Evolutionary conservation across 2,113 vertebrate species (phyloP).

Genomic region (Myiopsitta monachus): DNA sequence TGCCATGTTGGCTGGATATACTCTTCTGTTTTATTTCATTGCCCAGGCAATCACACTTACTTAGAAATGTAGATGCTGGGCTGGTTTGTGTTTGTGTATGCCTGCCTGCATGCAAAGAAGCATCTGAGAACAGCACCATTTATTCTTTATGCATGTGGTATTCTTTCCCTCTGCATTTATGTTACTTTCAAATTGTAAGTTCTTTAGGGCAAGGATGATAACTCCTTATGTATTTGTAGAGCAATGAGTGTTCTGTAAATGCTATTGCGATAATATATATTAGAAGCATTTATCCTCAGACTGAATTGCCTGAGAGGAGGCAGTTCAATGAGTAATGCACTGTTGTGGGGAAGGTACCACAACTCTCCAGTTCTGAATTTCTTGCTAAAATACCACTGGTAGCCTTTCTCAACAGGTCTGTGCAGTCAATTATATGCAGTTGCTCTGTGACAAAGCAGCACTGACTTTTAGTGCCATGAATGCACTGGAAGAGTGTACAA

Average conservation of each 20-base stretch:
- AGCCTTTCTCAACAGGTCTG: background rate
- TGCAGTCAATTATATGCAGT: background rate
- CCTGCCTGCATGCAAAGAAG: background rate
- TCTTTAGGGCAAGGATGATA: background rate
- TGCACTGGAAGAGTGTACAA: rapidly evolving
- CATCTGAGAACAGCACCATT: background rate
- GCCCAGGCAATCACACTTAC: background rate
- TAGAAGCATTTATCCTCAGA: background rate
- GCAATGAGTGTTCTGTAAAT: background rate
- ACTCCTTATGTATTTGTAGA: background rate
- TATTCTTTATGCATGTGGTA: background rate
- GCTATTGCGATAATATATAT: background rate
- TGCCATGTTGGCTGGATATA: background rate
- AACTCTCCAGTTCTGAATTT: background rate
- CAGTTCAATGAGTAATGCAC: background rate
- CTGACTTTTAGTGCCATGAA: background rate
- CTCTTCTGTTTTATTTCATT: background rate
- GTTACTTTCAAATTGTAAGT: background rate
- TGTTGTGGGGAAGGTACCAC: background rate
- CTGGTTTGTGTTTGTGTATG: background rate
- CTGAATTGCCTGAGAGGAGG: background rate
- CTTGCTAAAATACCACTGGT: background rate
- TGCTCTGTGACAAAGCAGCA: background rate
- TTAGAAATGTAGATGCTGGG: background rate
- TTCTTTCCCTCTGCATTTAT: background rate